Base-by-base conservation (phyloP, 2,888 invertebrate genomes). In the Chymomyza procnemis region DNA sequence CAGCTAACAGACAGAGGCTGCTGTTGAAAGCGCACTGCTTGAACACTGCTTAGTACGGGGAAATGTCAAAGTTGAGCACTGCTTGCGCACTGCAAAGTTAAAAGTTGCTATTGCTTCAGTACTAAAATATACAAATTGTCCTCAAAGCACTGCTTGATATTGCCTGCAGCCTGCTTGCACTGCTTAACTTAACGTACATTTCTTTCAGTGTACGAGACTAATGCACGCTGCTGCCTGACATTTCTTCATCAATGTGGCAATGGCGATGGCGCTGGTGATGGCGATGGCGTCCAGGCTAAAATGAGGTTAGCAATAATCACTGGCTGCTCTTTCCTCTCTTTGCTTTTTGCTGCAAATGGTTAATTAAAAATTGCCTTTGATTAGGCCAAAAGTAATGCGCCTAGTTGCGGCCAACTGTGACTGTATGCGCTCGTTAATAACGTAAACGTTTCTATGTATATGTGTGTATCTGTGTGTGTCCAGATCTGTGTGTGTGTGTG, bases 341-440 rank as follows among this genome's bases (percentile, higher is more conserved):
- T 41, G 34, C 34, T 41, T 41, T n/a, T 41, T 41, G 9, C 34
- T 41, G 34, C 34, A 41, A n/a, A 50, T 56, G 78, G 78, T 79
- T 80, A 80, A 80, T 80, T 80, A 80, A 86, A 80, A 80, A 84
- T 74, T 78, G 85, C 76, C 80, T 80, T 80, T 81, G 82, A 84
- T 85, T 81, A 76, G 64, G 79, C 60, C 69, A 52, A 67, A 74
- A 76, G 58, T 75, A 75, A 75, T 75, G 75, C 76, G 76, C 66
- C 63, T 67, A 61, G 12, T 41, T 12, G 34, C 34, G 34, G 34
- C 12, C 34, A 41, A 41, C 34, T 41, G 34, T 12, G 34, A 41
- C 12, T 41, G 9, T 41, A 12, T 41, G 34, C 34, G 34, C 34
- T 41, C 34, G 34, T 41, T 41, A 41, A 41, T 41, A 41, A 41